Evolutionary conservation across 1,140 invertebrate species (phyloP).

Genomic region (Leptestheria dahalacensis): DNA sequence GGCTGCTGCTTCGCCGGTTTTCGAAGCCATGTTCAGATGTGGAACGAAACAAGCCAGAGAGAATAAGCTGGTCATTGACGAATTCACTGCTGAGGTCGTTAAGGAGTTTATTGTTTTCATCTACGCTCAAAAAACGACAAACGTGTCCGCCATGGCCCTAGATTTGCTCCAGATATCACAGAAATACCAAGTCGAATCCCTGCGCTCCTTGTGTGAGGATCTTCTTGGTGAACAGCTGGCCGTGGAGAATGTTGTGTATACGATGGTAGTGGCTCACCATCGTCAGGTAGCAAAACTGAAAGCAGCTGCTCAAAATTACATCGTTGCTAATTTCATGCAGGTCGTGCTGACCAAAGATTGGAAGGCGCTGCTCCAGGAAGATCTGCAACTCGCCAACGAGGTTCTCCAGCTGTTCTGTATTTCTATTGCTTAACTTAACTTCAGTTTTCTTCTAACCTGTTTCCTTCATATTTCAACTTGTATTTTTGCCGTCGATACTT

Average conservation of each 20-base stretch:
- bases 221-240: background rate
- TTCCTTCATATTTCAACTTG: no score
- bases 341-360: background rate
- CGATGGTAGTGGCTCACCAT: background rate
- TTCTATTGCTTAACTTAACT: background rate
- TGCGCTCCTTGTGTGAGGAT: background rate
- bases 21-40: constrained; percentile 47
- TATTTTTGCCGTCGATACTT: no score
- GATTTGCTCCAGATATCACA: background rate
- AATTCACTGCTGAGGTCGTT: background rate
- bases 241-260: background rate
- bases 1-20: constrained; percentile 51
- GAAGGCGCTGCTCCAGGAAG: background rate
- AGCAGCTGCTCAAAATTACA: background rate
- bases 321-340: background rate
- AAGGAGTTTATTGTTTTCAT: background rate
- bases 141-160: background rate
- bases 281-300: background rate
- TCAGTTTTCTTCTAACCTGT: background rate
- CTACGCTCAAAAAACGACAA: background rate
- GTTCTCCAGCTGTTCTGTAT: background rate
- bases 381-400: background rate
- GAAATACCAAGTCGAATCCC: background rate
- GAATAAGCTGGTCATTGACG: background rate
- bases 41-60: background rate